Evolutionary conservation across 2,113 vertebrate genomes (phyloP), one percentile per base, ranked within the genome.

Genomic region (Camelus dromedarius): DNA sequence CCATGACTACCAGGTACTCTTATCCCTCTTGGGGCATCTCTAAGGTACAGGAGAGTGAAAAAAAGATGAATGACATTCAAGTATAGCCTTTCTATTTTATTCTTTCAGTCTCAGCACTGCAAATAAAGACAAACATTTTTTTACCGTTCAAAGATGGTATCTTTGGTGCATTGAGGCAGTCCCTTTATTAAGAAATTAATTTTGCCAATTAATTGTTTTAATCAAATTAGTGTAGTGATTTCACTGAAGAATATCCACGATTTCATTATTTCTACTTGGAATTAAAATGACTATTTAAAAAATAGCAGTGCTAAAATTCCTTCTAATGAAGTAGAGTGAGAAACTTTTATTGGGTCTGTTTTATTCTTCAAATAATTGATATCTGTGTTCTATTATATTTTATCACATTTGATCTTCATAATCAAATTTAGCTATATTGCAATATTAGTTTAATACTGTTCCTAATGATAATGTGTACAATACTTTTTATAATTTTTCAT

Each of bases 141-240:
- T 94, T 86, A 38, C 24, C 2, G 11, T 89, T 89, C 35, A 76
- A 67, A 90, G 69, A 35, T 18, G 4, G 13, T 20, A 19, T 70
- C 28, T 85, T 81, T 3, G 9, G 60, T 86, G 32, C 20, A 32
- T 69, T 38, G 56, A 46, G 69, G 62, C 3, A 0, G 69, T 93
- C 70, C 20, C 18, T 84, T 97, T 79, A 89, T 82, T 90, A 80
- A 67, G 50, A 22, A 92, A 62, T 84, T 94, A 30, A 88, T 90
- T 93, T 77, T 95, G 20, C 10, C 38, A 67, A 54, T 64, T 5
- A 75, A 89, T 75, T 75, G 52, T 90, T 42, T 89, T 92, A 87
- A 92, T 81, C 18, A 85, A 67, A 86, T 88, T 91, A 24, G 8
- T 67, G 15, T 52, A 13, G 18, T 79, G 26, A 66, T 73, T 56